A percentile compares a stretch with the other conserved stretches of the same genome.
Evolutionary conservation across 2,888 invertebrate genomes (phyloP).

Genomic region (Lycophotia porphyrea): DNA sequence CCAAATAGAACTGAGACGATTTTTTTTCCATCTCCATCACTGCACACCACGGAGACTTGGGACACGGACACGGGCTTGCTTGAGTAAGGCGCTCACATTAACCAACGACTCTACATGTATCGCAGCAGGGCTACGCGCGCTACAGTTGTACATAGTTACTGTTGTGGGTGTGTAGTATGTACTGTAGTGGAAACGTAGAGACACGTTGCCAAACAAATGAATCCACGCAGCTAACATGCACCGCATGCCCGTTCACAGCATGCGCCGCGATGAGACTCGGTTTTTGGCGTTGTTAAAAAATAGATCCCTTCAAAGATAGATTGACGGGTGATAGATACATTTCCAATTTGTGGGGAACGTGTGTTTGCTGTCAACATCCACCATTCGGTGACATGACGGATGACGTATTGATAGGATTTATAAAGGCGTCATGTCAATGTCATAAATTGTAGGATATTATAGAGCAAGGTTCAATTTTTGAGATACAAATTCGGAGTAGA

Average conservation of each 20-base stretch:
- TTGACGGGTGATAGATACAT: conserved; percentile 23
- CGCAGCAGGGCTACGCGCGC: too few relatives aligned
- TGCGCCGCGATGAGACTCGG: too few relatives aligned
- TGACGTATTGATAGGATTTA: conserved; percentile 10
- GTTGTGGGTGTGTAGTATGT: too few relatives aligned
- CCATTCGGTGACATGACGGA: not conserved
- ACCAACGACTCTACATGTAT: too few relatives aligned
- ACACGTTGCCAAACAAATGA: too few relatives aligned
- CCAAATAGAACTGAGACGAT: not conserved
- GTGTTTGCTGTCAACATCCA: not conserved
- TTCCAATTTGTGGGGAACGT: conserved; percentile 35
- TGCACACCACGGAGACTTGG: too few relatives aligned
- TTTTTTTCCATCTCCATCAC: not conserved
- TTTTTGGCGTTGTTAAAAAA: conserved; percentile 22
- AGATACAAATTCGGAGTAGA: not conserved
- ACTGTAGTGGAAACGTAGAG: too few relatives aligned
- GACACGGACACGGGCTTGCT: too few relatives aligned
- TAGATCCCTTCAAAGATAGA: conserved; percentile 2
- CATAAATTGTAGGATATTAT: not conserved
- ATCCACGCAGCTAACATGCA: too few relatives aligned
- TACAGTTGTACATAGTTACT: too few relatives aligned
- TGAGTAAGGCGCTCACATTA: too few relatives aligned
- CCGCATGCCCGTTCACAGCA: too few relatives aligned
- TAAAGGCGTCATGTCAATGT: not conserved
- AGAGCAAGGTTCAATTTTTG: conserved; percentile 1